These are phyloP conservation scores for Sterrhoptilus dennistouni DNA, from an alignment of 2,113 vertebrate genomes.

Conservation along the genomic window DNA sequence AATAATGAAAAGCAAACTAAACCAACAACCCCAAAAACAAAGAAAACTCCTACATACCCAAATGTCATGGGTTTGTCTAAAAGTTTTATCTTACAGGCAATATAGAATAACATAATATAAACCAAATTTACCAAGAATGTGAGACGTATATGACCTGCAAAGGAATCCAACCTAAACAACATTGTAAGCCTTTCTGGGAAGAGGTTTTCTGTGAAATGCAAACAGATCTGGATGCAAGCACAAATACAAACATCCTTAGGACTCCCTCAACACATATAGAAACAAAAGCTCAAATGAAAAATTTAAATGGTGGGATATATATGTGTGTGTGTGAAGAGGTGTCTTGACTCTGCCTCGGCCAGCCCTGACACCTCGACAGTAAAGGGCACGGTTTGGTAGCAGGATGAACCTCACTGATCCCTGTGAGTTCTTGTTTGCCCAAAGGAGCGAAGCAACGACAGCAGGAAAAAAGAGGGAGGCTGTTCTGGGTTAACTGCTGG, in stretches of 20 bases:
- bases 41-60: neutral
- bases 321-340: rapidly evolving
- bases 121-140: neutral
- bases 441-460: too few species aligned
- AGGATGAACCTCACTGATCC: too few species aligned
- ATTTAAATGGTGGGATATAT: neutral
- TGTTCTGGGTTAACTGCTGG: too few species aligned
- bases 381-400: too few species aligned
- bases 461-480: too few species aligned
- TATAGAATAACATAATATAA: neutral
- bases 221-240: neutral
- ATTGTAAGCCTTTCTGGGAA: neutral
- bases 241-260: neutral
- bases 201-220: neutral
- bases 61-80: neutral
- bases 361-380: too few species aligned
- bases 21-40: neutral
- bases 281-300: neutral
- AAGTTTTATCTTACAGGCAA: neutral
- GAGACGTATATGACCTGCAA: neutral
- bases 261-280: neutral
- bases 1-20: neutral
- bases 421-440: too few species aligned
- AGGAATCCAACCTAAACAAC: neutral
- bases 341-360: too few species aligned